Percentiles rank a stretch among this genome's conserved stretches.
Evolutionary conservation across 1,140 invertebrate species (phyloP).

Genomic region (Drosophila nebulosa): DNA sequence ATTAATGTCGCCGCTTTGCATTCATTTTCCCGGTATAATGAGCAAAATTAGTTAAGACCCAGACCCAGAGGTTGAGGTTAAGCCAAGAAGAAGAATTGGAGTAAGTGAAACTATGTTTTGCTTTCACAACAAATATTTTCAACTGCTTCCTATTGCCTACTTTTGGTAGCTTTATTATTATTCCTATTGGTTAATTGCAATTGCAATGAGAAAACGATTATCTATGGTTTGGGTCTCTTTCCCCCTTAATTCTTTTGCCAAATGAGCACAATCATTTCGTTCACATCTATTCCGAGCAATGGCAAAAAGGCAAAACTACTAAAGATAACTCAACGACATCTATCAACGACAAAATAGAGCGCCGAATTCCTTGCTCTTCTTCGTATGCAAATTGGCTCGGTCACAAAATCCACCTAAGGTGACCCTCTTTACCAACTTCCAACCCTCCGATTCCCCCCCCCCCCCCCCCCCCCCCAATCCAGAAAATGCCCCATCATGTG

Average conservation of each 20-base stretch:
- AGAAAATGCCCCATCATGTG: conserved; percentile 53
- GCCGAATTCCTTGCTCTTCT: conserved; percentile 43
- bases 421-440: too few species aligned
- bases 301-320: conserved; percentile 1
- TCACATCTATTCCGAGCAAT: not conserved
- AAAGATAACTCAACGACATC: conserved; percentile 43
- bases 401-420: not conserved
- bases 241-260: not conserved
- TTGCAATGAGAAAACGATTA: too few species aligned
- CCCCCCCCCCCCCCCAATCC: not conserved
- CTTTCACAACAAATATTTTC: not conserved
- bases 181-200: too few species aligned
- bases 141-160: not conserved
- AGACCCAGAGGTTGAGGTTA: conserved; percentile 55
- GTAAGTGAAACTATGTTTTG: too few species aligned
- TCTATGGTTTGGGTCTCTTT: not conserved
- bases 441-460: not conserved
- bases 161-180: too few species aligned
- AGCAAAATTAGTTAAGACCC: conserved; percentile 19
- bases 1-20: conserved; percentile 73
- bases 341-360: conserved; percentile 75
- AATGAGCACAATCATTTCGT: conserved; percentile 10
- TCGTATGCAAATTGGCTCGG: conserved; percentile 45
- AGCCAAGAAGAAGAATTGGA: conserved; percentile 6
- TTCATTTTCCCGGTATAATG: conserved; percentile 70